Conservation (phyloP, 2,888 invertebrate genomes). For the Drosophila tanythrix region DNA sequence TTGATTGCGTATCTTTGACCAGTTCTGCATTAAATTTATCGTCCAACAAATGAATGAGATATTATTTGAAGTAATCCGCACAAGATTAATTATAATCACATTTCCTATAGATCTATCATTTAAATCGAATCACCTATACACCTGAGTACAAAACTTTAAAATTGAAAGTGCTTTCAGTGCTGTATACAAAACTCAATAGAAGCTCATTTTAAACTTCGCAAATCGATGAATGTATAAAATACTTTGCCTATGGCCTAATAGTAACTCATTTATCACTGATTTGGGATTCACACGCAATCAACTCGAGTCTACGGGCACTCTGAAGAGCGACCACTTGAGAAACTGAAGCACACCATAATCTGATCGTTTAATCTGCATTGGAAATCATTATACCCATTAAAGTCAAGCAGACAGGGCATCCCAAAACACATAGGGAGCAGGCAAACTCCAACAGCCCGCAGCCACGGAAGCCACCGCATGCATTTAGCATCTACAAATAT, state of each 20-base stretch:
- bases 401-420: slow-evolving; percentile 59
- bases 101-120: not conserved
- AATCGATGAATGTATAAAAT: not conserved
- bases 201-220: slow-evolving; percentile 1
- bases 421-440: too few species aligned
- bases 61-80: slow-evolving; percentile 1
- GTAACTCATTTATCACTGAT: slow-evolving; percentile 34
- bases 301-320: slow-evolving; percentile 22
- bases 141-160: not conserved
- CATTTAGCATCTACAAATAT: slow-evolving; percentile 18
- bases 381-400: slow-evolving; percentile 75
- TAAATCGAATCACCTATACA: not conserved
- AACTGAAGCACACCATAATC: slow-evolving; percentile 65
- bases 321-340: slow-evolving; percentile 46
- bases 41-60: not conserved
- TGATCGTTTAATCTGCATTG: slow-evolving; percentile 78
- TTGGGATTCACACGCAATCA: slow-evolving; percentile 28
- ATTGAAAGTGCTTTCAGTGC: slow-evolving; percentile 3
- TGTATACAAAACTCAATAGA: not conserved
- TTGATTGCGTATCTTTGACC: slow-evolving; percentile 55
- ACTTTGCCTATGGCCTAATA: slow-evolving; percentile 5
- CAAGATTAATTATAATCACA: slow-evolving; percentile 17
- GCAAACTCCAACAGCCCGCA: slow-evolving; percentile 30
- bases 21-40: slow-evolving; percentile 22
- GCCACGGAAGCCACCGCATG: slow-evolving; percentile 30